Base-by-base conservation (phyloP, 2,888 invertebrate species). In the Hemaris fuciformis region DNA sequence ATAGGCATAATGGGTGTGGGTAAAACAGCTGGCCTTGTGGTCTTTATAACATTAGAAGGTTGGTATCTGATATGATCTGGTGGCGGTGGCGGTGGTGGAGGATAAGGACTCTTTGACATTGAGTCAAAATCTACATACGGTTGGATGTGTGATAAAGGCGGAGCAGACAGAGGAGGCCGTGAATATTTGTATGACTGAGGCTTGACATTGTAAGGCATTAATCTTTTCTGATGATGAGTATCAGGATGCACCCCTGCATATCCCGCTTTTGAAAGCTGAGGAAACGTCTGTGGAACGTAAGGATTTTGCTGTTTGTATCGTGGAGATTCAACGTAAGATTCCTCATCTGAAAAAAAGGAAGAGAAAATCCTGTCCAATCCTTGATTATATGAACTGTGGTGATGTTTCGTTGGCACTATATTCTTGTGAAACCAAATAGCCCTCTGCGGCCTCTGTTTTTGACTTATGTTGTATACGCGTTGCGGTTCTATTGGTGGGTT, bases 381-480 rank as follows among this genome's bases (percentile, higher is more conserved):
- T 65, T 77, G 77, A 31, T 74, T 70, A 58, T 79, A 73, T 46
- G 81, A 79, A 41, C 73, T 80, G 41, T 79, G 78, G 60, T 79
- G 73, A 20, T 71, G 74, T 34, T 75, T 78, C 2, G 73, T 66
- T 1, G 84, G 85, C 20, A 70, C 78, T 67, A 90, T 86, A 66
- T 90, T 91, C 68, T 77, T 91, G 67, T 90, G 90, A 41, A 89
- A 74, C 91, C 91, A 92, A 60, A 91, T 67, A 0, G 85, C 85
- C 67, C 88, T 79, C 66, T 86, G 84, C 0, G 84, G 81, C 62
- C 86, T 77, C 1, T 74, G 71, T 7, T 67, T 69, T 18, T 74
- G 75, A n/a, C 62, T 63, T 1, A 67, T 70, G 57, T 75, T 70
- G 27, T 68, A 70, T 45, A 75, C 66, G 34, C 76, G 67, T 41